Conservation (phyloP, 2,113 vertebrate species). For the Bos taurus region ARS-UCD2.0 NC_037343.1:50924501-50925000, state of each 20-base stretch:
- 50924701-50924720: background rate
- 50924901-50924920: background rate
- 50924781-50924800: background rate
- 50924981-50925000: background rate
- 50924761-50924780: background rate
- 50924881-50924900: background rate
- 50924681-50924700: background rate
- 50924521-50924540: accelerated
- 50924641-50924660: background rate
- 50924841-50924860: background rate
- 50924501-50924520: background rate
- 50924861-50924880: background rate
- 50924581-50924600: background rate
- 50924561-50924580: no score
- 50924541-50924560: no score
- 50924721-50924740: background rate
- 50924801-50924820: background rate
- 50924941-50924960: background rate
- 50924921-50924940: background rate
- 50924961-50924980: no score
- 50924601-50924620: no score
- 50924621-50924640: background rate
- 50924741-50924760: background rate
- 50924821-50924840: background rate
- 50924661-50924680: background rate